Evolutionary conservation across 1,140 invertebrate genomes (phyloP), one percentile per base, ranked within the genome.

Genomic region (Ridgeia piscesae): DNA sequence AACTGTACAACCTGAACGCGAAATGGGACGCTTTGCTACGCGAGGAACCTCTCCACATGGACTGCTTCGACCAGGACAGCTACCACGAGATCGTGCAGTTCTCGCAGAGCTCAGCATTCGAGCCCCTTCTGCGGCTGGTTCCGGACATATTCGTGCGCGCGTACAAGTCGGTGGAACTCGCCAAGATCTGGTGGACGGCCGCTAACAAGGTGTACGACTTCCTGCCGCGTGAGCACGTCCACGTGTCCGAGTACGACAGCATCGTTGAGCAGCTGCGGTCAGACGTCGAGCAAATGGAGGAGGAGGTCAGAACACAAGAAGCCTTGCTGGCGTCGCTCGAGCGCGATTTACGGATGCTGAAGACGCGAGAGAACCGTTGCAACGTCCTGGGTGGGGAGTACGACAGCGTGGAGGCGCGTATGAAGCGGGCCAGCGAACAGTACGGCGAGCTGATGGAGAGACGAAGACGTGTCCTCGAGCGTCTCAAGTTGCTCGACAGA

Each of bases 71-170:
- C 92, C 93, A 93, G 1, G 94, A 95, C 92, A 95, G 94, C 92
- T 91, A 93, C 33, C 94, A 94, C 91, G 94, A 95, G 89, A 89
- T 95, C 4, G 91, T 93, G 88, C 93, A 93, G 89, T 93, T 94
- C 33, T 92, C 48, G 88, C 92, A 93, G 35, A 92, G 92, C 31
- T 91, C 92, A 0, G 77, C 91, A 34, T 94, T 94, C 92, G 93
- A 94, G 91, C 90, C 93, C 6, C 92, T 95, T 33, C 89, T 95
- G 9, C 50, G 94, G 31, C 92, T 94, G 9, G 89, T 94, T 27
- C 94, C 94, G 0, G 94, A 95, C 91, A 93, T 94, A 35, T 95
- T 95, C 93, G 93, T 93, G 35, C 94, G 94, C 93, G 94, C 93
- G 89, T 94, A 94, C 92, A 95, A 95, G 92, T 94, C 93, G 31